A percentile compares a stretch with the other conserved stretches of the same genome.
These are phyloP conservation scores for Sardinella longiceps DNA, from an alignment of 2,797 vertebrate genomes.

Conservation along the genomic window DNA sequence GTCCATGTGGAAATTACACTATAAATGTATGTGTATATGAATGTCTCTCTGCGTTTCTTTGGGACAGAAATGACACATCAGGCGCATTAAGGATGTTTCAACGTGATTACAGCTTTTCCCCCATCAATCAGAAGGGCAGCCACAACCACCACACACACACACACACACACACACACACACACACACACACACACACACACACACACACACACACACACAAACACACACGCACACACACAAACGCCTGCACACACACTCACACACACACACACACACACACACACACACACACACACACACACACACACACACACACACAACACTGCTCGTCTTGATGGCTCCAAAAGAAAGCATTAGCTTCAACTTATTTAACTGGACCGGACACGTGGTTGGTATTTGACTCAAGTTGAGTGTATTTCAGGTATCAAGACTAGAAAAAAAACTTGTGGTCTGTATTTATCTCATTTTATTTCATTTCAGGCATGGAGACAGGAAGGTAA, in stretches of 20 bases:
- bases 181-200: neutral
- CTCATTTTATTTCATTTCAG: no score
- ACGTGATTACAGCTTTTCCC: neutral
- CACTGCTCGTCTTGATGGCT: neutral
- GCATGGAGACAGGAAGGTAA: no score
- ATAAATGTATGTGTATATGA: neutral
- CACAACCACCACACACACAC: no score
- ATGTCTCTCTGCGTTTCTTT: neutral
- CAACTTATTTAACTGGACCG: no score
- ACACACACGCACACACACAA: neutral
- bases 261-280: conserved; percentile 23
- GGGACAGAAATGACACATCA: neutral
- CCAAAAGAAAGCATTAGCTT: neutral
- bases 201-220: neutral
- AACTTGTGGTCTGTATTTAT: no score
- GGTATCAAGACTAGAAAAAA: no score
- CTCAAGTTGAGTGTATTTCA: no score
- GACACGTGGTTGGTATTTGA: no score
- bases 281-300: conserved; percentile 18
- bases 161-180: neutral
- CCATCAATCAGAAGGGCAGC: neutral
- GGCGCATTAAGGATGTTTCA: neutral
- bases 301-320: conserved; percentile 31
- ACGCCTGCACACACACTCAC: neutral
- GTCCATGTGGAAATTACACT: neutral